Conservation (phyloP, 2,113 vertebrate species). For the Pomatostomus ruficeps region DNA sequence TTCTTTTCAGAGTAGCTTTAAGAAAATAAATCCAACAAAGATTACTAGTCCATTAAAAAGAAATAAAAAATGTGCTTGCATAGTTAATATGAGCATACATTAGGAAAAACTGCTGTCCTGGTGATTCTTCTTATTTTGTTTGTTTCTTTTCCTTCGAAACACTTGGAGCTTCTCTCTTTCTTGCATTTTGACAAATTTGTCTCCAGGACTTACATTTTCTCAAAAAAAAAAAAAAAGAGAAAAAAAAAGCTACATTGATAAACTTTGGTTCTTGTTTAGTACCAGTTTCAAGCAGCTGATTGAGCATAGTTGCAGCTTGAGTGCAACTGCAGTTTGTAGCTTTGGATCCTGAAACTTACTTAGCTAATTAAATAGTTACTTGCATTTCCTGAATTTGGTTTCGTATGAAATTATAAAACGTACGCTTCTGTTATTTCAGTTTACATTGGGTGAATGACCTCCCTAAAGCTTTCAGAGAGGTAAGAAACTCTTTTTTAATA, state of each 20-base stretch:
- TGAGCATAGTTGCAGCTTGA: background rate
- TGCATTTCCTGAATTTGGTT: background rate
- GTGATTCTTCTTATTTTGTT: background rate
- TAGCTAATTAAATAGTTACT: background rate
- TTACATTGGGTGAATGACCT: conserved; percentile 98
- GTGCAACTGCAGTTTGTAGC: background rate
- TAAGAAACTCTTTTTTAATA: conserved; percentile 41
- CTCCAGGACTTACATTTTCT: background rate
- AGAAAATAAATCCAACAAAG: background rate
- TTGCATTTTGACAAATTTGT: background rate
- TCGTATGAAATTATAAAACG: background rate
- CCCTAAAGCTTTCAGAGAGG: conserved; percentile 88
- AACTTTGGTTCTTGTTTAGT: background rate
- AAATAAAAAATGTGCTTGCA: background rate
- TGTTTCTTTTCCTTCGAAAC: background rate
- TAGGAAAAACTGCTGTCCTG: background rate
- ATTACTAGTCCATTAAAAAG: background rate
- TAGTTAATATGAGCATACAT: background rate
- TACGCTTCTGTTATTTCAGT: conserved; percentile 67
- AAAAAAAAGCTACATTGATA: accelerated
- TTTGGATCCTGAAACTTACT: background rate
- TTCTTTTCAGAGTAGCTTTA: background rate
- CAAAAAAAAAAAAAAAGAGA: background rate
- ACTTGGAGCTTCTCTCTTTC: background rate
- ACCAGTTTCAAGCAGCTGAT: background rate